Base-by-base conservation (phyloP, 2,797 vertebrate species). In the Nannoperca australis region DNA sequence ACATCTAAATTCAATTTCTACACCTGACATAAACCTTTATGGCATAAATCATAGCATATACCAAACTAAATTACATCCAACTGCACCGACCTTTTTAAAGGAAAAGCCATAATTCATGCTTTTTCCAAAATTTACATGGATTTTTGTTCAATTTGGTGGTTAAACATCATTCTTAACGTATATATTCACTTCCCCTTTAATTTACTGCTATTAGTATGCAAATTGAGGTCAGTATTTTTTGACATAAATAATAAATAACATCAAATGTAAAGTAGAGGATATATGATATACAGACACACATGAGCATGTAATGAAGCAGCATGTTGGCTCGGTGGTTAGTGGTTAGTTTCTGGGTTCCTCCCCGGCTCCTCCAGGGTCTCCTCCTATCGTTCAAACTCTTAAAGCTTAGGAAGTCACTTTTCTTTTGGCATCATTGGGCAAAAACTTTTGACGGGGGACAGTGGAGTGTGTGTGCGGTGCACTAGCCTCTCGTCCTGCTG, bases 1-100 rank as follows among this genome's bases (percentile, higher is more conserved):
- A 68, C 7, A 72, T n/a, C 44, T 58, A 1, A 76, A 83, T 88
- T 85, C 74, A 50, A 85, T 90, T 88, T 81, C 62, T 42, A 36
- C 68, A 81, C 72, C 61, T 81, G 72, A 79, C 63, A 58, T 65
- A 13, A 74, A 62, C 66, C 59, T 88, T 78, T 81, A 58, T 73
- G 81, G 58, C 20, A 22, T 13, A 73, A 84, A 85, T 84, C 54
- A 53, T 0, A 69, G 73, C 61, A 34, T 76, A 49, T 5, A 72
- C 17, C 75, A 74, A 38, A 75, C 64, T 56, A 62, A 82, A 83
- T 79, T 1, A 85, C 22, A 74, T 73, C 64, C 81, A 75, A 78
- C 63, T 45, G n/a, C 78, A 24, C 45, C 4, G 30, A 20, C 17
- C 45, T 54, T 59, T 76, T 73, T 40, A 13, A 67, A 82, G 56